Evolutionary conservation across 1,140 invertebrate species (phyloP), one percentile per base, ranked within the genome.

Genomic region (Drosophila oshimai): DNA sequence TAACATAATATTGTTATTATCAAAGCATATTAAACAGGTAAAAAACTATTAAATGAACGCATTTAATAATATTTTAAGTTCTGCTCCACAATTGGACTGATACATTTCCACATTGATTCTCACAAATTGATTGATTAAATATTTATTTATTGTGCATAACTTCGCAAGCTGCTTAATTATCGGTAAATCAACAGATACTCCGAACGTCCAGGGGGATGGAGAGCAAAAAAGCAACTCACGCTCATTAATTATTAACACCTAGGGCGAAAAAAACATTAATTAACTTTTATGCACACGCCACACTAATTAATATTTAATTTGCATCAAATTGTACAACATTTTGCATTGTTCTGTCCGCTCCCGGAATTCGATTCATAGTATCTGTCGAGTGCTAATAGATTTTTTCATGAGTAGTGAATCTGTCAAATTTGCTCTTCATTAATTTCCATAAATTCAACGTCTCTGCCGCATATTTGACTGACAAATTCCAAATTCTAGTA

Each of bases 271-370:
- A 68, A 79, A 61, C 72, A 68, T 65, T 80, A 87, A 86, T 86
- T 87, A 80, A 74, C 41, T 65, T 53, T 55, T 57, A 81, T 87
- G 60, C 58, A 86, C 80, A 86, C 62, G 68, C 75, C 67, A 74
- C 33, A 55, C 57, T 80, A 87, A 86, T 86, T 86, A 87, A 76
- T 73, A 67, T 74, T 81, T 81, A 81, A 87, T 87, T 62, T 64
- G 53, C 62, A 62, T 76, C 36, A 76, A 76, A 76, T 61, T 68
- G 51, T 68, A 42, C 36, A 50, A 45, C 47, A 34, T 36, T 76
- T 44, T 62, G 41, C 55, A 83, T 83, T 81, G 71, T 80, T 81
- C 72, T 76, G 24, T 18, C 15, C 28, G 41, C 20, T 47, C 37
- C 29, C 37, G 18, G 41, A 47, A 46, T 64, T 54, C 37, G 55